Evolutionary conservation across 2,113 vertebrate genomes (phyloP), one percentile per base, ranked within the genome.

Genomic region (Bothrops jararaca): DNA sequence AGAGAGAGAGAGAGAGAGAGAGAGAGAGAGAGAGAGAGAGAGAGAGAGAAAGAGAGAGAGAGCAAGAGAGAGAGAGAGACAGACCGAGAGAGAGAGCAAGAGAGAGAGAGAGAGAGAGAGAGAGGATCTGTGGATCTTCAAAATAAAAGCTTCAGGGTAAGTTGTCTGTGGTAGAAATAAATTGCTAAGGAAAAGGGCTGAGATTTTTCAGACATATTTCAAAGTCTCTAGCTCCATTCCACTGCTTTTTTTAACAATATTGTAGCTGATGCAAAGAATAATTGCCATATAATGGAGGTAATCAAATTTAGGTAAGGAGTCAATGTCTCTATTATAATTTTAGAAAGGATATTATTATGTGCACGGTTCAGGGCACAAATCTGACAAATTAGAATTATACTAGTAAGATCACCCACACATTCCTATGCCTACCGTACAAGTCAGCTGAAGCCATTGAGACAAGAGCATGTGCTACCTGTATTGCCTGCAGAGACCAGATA

Each of bases 161-260:
- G 29, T 92, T 50, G 53, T 88, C 91, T 88, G 45, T 87, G 26
- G 42, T 26, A 52, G 6, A 29, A 86, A 88, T 86, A 56, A 53
- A 34, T 69, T 87, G 56, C n/a, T 69, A 88, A 5, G 87, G 45
- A 69, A n/a, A 92, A 50, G 15, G 52, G 3, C 8, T 86, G 54
- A 91, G 56, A 10, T 86, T 91, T 91, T n/a, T 86, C 42, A 86
- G 18, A 60, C 56, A 87, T 24, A 64, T 92, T 88, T 92, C 56
- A 64, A 92, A 64, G 57, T 22, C 1, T 64, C 22, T 20, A 87
- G 45, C 10, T 88, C 22, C 64, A 26, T 88, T 53, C 29, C 12
- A 88, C 4, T 34, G 20, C 24, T 86, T 86, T 60, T 56, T 29
- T n/a, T 8, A 3, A 53, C 64, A n/a, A 39, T 52, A 64, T 50